phyloP scores from a whole-genome alignment of 2,888 invertebrate species.

The Lasioglossum marginatum region DNA sequence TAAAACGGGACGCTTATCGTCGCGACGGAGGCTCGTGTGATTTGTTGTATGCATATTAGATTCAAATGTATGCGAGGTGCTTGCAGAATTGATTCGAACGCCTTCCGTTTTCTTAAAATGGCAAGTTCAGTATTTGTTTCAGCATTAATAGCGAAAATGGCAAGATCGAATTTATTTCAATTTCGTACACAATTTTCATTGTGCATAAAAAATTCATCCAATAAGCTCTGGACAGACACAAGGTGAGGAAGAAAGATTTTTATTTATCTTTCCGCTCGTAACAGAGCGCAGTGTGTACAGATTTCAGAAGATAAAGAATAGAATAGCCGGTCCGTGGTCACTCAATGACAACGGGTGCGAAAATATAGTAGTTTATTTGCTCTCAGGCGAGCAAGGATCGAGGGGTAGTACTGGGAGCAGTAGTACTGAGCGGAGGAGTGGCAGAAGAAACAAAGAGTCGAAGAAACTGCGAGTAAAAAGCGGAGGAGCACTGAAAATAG shows the following conservation, averaged over 20 bases:
- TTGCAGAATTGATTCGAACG: background rate
- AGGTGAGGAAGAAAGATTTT: background rate
- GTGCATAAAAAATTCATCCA: background rate
- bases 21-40: background rate
- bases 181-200: background rate
- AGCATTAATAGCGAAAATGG: background rate
- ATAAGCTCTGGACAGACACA: background rate
- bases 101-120: background rate
- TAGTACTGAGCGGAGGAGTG: slow-evolving; percentile 22
- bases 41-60: slow-evolving; percentile 1
- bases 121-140: background rate
- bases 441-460: slow-evolving; percentile 49
- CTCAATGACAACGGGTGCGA: slow-evolving; percentile 12
- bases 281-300: background rate
- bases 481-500: slow-evolving; percentile 72
- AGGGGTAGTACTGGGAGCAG: background rate
- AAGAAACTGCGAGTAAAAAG: slow-evolving; percentile 63
- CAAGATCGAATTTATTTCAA: background rate
- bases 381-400: background rate
- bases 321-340: slow-evolving; percentile 17
- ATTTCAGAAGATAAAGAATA: slow-evolving; percentile 22
- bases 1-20: slow-evolving; percentile 8
- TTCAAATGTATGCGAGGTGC: background rate
- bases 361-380: background rate
- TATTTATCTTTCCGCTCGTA: background rate